These are phyloP conservation scores for Vanacampus margaritifer DNA, from an alignment of 2,113 vertebrate genomes.

Conservation along the genomic window DNA sequence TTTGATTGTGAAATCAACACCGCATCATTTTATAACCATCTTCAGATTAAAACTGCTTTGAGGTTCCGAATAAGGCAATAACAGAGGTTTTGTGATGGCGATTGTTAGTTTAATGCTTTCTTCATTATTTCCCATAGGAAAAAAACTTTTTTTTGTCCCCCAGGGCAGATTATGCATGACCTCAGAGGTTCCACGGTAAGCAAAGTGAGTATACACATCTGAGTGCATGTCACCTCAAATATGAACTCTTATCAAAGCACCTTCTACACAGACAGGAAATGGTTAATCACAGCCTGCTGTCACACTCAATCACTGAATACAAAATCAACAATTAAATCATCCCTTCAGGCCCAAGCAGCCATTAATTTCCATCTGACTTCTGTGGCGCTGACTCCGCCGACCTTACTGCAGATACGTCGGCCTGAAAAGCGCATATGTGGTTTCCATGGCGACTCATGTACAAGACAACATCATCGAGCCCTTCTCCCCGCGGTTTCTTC, in stretches of 20 bases:
- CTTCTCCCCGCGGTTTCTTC: not conserved
- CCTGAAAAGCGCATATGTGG: slow-evolving; percentile 28
- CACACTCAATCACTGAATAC: not conserved
- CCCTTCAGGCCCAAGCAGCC: not conserved
- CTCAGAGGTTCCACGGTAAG: not conserved
- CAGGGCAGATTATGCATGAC: not conserved
- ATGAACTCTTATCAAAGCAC: not conserved
- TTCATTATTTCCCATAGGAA: not conserved
- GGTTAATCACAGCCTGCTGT: not conserved
- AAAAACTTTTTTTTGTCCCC: not conserved
- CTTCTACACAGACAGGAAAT: not conserved
- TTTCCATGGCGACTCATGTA: slow-evolving; percentile 28
- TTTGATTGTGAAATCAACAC: not conserved
- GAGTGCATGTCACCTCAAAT: not conserved
- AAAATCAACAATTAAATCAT: slow-evolving; percentile 1
- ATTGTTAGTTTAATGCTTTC: not conserved
- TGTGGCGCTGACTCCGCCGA: slow-evolving; percentile 3
- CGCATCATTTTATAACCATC: not conserved
- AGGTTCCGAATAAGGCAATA: not conserved
- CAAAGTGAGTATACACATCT: not conserved
- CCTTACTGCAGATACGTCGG: slow-evolving; percentile 1
- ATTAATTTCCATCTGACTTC: not conserved
- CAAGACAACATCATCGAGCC: not conserved
- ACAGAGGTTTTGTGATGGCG: not conserved
- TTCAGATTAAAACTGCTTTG: not conserved